Percentiles rank a stretch among this genome's conserved stretches.
Conservation (phyloP, 2,888 invertebrate genomes). For the Leptinotarsa tumamoca region DNA sequence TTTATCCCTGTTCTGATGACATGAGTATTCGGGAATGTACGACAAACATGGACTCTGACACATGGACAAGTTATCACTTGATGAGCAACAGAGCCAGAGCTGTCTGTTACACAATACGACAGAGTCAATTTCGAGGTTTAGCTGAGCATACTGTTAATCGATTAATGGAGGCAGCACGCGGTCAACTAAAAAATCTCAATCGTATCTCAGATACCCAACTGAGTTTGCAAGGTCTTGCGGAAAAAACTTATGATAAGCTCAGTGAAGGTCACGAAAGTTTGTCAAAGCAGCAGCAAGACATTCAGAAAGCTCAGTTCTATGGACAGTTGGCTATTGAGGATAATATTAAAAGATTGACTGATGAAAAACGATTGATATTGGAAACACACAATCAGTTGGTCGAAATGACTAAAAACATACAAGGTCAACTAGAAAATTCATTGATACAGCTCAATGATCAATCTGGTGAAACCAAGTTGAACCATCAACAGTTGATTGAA, state of each 20-base stretch:
- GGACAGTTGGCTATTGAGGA: slow-evolving; percentile 69
- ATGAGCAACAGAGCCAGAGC: slow-evolving; percentile 76
- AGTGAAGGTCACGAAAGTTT: slow-evolving; percentile 51
- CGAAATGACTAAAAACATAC: slow-evolving; percentile 70
- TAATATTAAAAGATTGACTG: slow-evolving; percentile 70
- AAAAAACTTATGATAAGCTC: slow-evolving; percentile 58
- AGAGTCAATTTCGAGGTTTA: slow-evolving; percentile 74
- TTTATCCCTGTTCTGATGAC: slow-evolving; percentile 72
- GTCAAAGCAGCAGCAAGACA: slow-evolving; percentile 67
- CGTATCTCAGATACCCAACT: slow-evolving; percentile 60
- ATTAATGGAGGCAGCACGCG: slow-evolving; percentile 68
- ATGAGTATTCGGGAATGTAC: slow-evolving; percentile 77
- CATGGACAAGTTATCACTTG: slow-evolving; percentile 78
- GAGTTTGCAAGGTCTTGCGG: slow-evolving; percentile 57
- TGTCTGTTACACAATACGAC: slow-evolving; percentile 75
- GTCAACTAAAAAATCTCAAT: slow-evolving; percentile 59
- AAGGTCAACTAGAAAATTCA: slow-evolving; percentile 70
- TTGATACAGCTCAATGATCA: slow-evolving; percentile 68
- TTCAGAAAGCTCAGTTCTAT: slow-evolving; percentile 67
- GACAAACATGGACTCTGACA: slow-evolving; percentile 73
- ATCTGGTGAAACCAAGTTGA: slow-evolving; percentile 66
- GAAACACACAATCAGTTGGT: slow-evolving; percentile 71
- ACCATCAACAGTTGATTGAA: slow-evolving; percentile 70
- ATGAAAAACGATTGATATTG: slow-evolving; percentile 72
- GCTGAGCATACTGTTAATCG: slow-evolving; percentile 76